Conservation (phyloP, 2,797 vertebrate species). For the Cossypha polioptera region DNA sequence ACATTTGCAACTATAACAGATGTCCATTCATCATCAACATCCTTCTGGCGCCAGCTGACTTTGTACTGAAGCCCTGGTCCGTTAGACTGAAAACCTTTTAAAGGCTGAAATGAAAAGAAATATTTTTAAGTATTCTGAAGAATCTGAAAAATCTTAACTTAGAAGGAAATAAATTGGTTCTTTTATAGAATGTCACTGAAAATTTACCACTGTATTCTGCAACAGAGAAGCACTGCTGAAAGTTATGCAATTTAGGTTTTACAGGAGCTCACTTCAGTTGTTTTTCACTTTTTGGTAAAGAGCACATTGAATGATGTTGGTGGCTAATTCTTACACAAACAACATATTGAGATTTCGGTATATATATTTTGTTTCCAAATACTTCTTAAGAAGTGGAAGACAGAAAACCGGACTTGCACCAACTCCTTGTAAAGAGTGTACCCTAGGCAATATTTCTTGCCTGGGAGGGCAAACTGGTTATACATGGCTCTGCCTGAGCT, state of each 20-base stretch:
- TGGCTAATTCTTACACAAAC: background rate
- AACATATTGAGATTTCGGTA: background rate
- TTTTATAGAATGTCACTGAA: background rate
- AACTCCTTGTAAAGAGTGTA: background rate
- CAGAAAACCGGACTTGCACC: background rate
- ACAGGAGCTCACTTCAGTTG: background rate
- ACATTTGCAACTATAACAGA: conserved; percentile 87
- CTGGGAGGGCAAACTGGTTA: background rate
- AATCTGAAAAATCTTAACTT: background rate
- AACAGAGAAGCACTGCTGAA: background rate
- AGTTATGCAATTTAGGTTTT: background rate
- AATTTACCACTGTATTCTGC: background rate
- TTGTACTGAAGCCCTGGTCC: conserved; percentile 92
- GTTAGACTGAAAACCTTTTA: conserved; percentile 88
- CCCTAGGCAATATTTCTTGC: background rate
- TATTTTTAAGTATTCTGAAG: background rate
- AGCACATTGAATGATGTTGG: background rate
- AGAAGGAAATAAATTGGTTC: background rate
- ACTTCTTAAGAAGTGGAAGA: background rate
- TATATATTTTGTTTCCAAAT: background rate
- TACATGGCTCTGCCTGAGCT: background rate
- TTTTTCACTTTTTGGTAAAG: background rate
- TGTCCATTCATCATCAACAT: conserved; percentile 86
- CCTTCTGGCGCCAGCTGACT: conserved; percentile 93
- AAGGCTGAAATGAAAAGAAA: conserved; percentile 77